Conservation (phyloP, 2,888 invertebrate species). For the Amiota minor region DNA sequence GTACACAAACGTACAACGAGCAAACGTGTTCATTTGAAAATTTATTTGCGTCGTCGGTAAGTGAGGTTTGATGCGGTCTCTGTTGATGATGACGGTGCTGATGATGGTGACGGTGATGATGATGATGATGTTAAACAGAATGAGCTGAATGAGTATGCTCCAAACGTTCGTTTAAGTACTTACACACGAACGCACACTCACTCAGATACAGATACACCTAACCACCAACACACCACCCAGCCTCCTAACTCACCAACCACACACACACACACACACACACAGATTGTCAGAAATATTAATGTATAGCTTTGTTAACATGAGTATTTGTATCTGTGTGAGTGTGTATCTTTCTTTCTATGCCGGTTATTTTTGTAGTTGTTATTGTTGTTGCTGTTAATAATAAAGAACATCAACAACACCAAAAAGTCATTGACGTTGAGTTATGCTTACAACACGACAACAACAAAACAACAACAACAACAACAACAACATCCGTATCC, state of each 20-base stretch:
- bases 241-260: constrained; percentile 3
- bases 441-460: constrained; percentile 60
- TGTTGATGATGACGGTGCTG: constrained; percentile 41
- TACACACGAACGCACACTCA: constrained; percentile 9
- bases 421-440: constrained; percentile 71
- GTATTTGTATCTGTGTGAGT: constrained; percentile 31
- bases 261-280: constrained; percentile 41
- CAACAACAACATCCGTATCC: not conserved
- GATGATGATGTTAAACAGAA: constrained; percentile 13
- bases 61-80: constrained; percentile 65
- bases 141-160: constrained; percentile 16
- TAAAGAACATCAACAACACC: constrained; percentile 69
- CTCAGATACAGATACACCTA: constrained; percentile 33
- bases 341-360: constrained; percentile 38
- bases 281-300: constrained; percentile 26
- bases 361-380: constrained; percentile 21
- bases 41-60: constrained; percentile 63
- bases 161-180: constrained; percentile 34
- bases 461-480: not conserved
- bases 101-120: constrained; percentile 14
- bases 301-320: constrained; percentile 17
- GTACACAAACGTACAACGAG: constrained; percentile 40
- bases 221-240: not conserved
- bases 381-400: constrained; percentile 63
- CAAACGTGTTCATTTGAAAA: constrained; percentile 68